Percentiles rank a stretch among this genome's conserved stretches.
Evolutionary conservation across 2,797 vertebrate genomes (phyloP).

Genomic region (Centroberyx gerrardi): DNA sequence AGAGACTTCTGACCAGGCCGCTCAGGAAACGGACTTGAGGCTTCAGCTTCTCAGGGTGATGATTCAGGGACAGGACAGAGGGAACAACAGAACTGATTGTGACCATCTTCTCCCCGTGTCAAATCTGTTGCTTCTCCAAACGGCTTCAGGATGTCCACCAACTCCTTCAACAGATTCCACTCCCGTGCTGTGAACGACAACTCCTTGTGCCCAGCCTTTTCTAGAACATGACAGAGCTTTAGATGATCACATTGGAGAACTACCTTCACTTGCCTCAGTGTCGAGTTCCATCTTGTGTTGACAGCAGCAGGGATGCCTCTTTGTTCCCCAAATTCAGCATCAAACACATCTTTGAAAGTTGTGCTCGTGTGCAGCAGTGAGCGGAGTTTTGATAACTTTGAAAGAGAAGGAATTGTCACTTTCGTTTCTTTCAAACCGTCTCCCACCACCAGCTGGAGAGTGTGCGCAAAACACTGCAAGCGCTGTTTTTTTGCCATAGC

Average conservation of each 20-base stretch:
- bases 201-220: slow-evolving; percentile 44
- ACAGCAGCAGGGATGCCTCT: slow-evolving; percentile 50
- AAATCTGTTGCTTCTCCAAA: slow-evolving; percentile 62
- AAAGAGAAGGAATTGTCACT: slow-evolving; percentile 34
- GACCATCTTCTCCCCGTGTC: slow-evolving; percentile 45
- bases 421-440: slow-evolving; percentile 59
- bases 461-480: slow-evolving; percentile 57
- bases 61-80: slow-evolving; percentile 48
- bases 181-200: slow-evolving; percentile 39
- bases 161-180: slow-evolving; percentile 55
- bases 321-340: slow-evolving; percentile 48
- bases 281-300: slow-evolving; percentile 56
- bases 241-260: slow-evolving; percentile 44
- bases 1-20: slow-evolving; percentile 48
- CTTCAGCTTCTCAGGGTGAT: slow-evolving; percentile 55
- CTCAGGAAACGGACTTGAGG: slow-evolving; percentile 44
- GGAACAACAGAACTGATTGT: slow-evolving; percentile 55
- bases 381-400: slow-evolving; percentile 49
- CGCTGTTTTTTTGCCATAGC: slow-evolving; percentile 47
- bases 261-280: slow-evolving; percentile 52
- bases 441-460: slow-evolving; percentile 57
- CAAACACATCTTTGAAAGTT: slow-evolving; percentile 58
- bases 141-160: slow-evolving; percentile 44
- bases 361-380: slow-evolving; percentile 51
- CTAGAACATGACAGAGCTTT: slow-evolving; percentile 41